A percentile compares a stretch with the other conserved stretches of the same genome.
These are phyloP conservation scores for Syngnathus scovelli DNA, from an alignment of 2,113 vertebrate genomes.

Conservation along the genomic window DNA sequence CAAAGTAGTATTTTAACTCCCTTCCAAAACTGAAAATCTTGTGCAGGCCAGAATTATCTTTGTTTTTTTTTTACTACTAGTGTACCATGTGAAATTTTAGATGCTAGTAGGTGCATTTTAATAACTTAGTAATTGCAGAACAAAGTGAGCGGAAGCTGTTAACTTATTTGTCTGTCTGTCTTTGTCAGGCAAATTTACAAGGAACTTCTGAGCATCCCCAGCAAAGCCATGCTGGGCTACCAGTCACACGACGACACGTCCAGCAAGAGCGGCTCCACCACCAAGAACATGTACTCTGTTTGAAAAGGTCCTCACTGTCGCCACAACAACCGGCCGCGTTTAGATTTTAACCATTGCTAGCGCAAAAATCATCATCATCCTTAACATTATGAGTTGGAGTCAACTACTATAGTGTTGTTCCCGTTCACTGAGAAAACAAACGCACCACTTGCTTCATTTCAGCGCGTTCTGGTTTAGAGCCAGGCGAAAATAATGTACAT, in stretches of 20 bases:
- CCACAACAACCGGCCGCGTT: conserved; percentile 56
- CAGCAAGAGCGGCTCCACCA: conserved; percentile 81
- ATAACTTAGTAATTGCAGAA: background rate
- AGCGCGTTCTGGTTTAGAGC: conserved; percentile 33
- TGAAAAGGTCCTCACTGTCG: conserved; percentile 48
- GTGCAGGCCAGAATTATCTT: background rate
- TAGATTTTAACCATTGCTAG: conserved; percentile 73
- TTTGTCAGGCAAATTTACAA: conserved; percentile 73
- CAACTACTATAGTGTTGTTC: conserved; percentile 71
- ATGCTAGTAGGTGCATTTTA: too few relatives aligned
- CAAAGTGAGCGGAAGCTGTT: conserved; percentile 26
- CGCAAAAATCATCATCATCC: conserved; percentile 64
- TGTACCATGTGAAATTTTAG: too few relatives aligned
- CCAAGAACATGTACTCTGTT: conserved; percentile 79
- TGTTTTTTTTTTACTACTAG: too few relatives aligned
- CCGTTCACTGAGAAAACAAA: conserved; percentile 59
- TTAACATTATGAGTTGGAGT: conserved; percentile 66
- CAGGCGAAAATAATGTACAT: conserved; percentile 21
- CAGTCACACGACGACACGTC: conserved; percentile 81
- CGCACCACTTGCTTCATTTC: background rate
- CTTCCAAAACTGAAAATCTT: too few relatives aligned
- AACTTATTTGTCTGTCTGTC: background rate
- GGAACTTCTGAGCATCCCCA: conserved; percentile 71
- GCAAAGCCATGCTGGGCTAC: conserved; percentile 74
- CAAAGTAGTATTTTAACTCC: background rate